phyloP scores from a whole-genome alignment of 2,113 vertebrate species.

The Hippocampus guttulatus region DNA sequence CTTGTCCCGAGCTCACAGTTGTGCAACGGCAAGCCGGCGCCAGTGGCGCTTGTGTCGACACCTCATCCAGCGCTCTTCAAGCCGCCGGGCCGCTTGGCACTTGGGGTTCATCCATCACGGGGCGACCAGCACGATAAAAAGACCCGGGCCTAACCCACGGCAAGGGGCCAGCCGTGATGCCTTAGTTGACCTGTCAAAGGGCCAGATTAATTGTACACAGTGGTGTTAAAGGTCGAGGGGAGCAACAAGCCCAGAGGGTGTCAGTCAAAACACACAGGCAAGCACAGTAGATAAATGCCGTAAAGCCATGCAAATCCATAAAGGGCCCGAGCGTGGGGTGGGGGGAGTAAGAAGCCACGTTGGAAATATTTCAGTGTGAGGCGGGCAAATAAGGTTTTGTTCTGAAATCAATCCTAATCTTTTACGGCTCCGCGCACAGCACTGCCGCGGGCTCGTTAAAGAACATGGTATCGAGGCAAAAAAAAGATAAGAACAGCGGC shows the following conservation, averaged over 20 bases:
- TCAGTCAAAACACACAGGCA: constrained; percentile 45
- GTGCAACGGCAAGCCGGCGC: constrained; percentile 22
- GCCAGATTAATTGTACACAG: constrained; percentile 86
- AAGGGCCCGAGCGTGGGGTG: background rate
- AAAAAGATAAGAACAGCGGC: background rate
- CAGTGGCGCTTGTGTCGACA: constrained; percentile 49
- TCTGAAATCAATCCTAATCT: background rate
- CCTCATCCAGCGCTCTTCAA: constrained; percentile 39
- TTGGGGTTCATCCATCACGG: constrained; percentile 82
- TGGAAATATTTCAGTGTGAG: background rate
- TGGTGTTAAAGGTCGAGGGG: constrained; percentile 68
- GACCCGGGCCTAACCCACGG: constrained; percentile 85
- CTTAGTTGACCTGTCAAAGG: constrained; percentile 95
- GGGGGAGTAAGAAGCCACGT: background rate
- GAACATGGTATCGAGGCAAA: background rate
- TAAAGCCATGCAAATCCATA: constrained; percentile 16
- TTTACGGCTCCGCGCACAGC: background rate
- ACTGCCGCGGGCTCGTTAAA: background rate
- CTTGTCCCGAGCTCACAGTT: constrained; percentile 15
- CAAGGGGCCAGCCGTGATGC: constrained; percentile 80
- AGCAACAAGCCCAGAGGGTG: constrained; percentile 59
- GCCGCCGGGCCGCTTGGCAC: constrained; percentile 38
- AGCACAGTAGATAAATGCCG: constrained; percentile 18
- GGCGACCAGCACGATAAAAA: constrained; percentile 83
- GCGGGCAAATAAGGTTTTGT: background rate